Conservation (phyloP, 2,113 vertebrate species). For the Gopherus evgoodei region DNA sequence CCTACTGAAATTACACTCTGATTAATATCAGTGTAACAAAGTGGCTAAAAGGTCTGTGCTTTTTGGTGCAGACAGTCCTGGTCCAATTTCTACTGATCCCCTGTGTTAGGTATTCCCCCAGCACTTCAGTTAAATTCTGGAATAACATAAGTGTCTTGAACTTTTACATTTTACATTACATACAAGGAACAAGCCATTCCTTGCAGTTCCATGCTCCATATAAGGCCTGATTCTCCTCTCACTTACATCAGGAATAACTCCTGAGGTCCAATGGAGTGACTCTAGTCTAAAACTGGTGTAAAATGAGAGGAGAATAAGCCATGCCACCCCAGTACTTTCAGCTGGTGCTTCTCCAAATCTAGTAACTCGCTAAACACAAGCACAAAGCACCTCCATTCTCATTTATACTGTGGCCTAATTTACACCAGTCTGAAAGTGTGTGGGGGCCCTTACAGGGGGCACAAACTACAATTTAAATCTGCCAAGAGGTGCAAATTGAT, state of each 20-base stretch:
- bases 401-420: not conserved
- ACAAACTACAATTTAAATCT: not conserved
- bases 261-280: too few relatives aligned
- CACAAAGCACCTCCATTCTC: not conserved
- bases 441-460: not conserved
- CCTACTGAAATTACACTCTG: not conserved
- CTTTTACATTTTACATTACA: not conserved
- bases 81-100: too few relatives aligned
- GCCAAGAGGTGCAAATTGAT: too few relatives aligned
- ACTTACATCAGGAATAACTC: not conserved
- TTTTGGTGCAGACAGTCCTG: not conserved
- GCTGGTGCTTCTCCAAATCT: not conserved
- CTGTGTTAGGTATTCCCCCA: not conserved
- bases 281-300: not conserved
- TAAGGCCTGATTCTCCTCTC: not conserved
- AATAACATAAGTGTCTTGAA: rapidly evolving
- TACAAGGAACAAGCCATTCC: rapidly evolving
- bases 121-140: not conserved
- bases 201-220: not conserved
- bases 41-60: not conserved
- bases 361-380: not conserved
- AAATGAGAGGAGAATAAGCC: not conserved
- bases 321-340: not conserved
- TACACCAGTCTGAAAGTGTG: not conserved
- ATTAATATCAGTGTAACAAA: not conserved